Evolutionary conservation across 2,888 invertebrate genomes (phyloP), one percentile per base, ranked within the genome.

Genomic region (Cosmopolites sordidus): DNA sequence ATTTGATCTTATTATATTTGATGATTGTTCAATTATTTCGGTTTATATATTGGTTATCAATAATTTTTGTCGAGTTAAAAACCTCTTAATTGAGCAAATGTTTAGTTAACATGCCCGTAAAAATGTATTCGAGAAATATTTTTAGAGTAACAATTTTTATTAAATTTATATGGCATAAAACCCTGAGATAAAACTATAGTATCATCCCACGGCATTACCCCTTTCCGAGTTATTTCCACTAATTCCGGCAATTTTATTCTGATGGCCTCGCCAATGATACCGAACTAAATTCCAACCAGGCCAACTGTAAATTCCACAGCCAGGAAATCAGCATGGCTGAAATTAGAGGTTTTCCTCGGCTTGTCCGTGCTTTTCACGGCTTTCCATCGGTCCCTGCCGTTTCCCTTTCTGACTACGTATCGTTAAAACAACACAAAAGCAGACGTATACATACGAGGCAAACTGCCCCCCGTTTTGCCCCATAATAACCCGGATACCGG

Each of bases 371-470:
- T 40, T 40, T 47, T 43, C 43, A 43, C 37, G 43, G 40, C 49
- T 49, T 49, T 43, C 42, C 43, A 43, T 37, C 12, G 50, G 43
- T 43, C 50, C 22, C 51, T 17, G 41, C 41, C 39, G 39, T 47
- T 47, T 15, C 22, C 47, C 47, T n/a, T 38, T 22, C 12, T 47
- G 43, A 39, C 48, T 53, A 22, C 27, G 43, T 54, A 54, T 54
- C 54, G 48, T 49, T 54, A 54, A 54, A 54, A 54, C 46, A 49
- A 46, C 48, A 49, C 48, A 49, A 54, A 50, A 53, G 53, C 48
- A 48, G 43, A 53, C 39, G 33, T 33, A 33, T 11, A 39, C 45
- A 48, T 44, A 49, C 48, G 48, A 43, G 45, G 38, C 33, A 44
- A 48, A 49, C 44, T 48, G 40, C 41, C 44, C 48, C 41, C 27